phyloP scores from a whole-genome alignment of 2,113 vertebrate genomes.

The Potamarius usumacintae region DNA sequence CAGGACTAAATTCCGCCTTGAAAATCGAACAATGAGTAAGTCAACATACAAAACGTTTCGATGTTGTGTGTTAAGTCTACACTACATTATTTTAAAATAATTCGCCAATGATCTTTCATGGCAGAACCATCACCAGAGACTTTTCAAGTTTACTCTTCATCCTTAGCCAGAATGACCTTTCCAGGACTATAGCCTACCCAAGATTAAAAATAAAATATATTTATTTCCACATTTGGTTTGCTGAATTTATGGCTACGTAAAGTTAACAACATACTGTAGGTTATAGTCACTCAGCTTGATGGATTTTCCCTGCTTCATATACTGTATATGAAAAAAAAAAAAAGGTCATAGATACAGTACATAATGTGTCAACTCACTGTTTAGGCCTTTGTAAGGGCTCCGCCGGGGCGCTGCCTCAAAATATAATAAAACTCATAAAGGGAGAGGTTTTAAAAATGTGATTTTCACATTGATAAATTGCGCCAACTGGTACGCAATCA shows the following conservation, averaged over 20 bases:
- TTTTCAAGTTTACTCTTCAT: neutral
- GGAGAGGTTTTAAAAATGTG: neutral
- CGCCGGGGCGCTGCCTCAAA: neutral
- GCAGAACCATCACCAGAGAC: neutral
- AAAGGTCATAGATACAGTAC: neutral
- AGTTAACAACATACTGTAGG: neutral
- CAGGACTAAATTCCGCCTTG: neutral
- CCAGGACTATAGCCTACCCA: neutral
- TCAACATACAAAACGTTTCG: neutral
- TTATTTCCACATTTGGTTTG: neutral
- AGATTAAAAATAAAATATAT: neutral
- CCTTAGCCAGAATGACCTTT: neutral
- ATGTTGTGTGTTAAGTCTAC: neutral
- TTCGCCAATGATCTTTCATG: neutral
- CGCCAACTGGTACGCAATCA: conserved; percentile 17
- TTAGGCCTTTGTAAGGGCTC: neutral
- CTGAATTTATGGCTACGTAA: neutral
- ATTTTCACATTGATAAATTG: conserved; percentile 34
- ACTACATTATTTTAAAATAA: neutral
- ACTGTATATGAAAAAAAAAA: neutral
- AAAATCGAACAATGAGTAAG: neutral
- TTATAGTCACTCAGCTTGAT: neutral
- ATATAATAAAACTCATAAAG: neutral
- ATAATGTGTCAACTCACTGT: neutral
- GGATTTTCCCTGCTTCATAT: neutral